These are phyloP conservation scores for Xylota segnis DNA, from an alignment of 2,888 invertebrate species.

Conservation along the genomic window DNA sequence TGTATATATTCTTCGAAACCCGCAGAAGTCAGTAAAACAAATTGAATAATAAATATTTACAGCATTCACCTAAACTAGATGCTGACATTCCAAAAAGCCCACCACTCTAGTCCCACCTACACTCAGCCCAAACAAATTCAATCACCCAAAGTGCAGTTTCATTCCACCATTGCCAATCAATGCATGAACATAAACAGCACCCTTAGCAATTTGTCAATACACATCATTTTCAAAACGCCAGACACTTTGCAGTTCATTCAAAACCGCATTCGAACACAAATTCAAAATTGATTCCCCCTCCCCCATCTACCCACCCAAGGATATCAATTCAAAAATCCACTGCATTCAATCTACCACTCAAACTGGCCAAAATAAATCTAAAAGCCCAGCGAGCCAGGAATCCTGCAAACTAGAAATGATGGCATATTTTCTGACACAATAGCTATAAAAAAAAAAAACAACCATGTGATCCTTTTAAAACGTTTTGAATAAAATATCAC, in stretches of 20 bases:
- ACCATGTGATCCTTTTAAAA: constrained; percentile 66
- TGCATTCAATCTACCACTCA: constrained; percentile 53
- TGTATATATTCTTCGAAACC: too few relatives aligned
- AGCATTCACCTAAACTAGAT: too few relatives aligned
- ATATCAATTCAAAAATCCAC: constrained; percentile 59
- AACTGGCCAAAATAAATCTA: constrained; percentile 26
- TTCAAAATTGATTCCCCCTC: constrained; percentile 58
- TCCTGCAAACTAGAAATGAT: constrained; percentile 54
- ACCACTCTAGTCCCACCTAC: neutral
- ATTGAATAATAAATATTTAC: too few relatives aligned
- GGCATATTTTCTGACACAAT: constrained; percentile 62
- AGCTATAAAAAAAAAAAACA: constrained; percentile 58
- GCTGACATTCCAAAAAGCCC: too few relatives aligned
- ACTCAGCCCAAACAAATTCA: neutral
- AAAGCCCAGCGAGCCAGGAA: constrained; percentile 14
- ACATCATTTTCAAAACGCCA: constrained; percentile 18
- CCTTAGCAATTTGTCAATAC: constrained; percentile 35
- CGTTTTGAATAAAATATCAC: constrained; percentile 75
- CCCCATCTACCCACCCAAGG: constrained; percentile 36
- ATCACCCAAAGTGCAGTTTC: constrained; percentile 47
- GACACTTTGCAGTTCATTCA: constrained; percentile 38
- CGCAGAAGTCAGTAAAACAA: too few relatives aligned
- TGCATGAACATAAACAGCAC: constrained; percentile 4
- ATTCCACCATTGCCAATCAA: constrained; percentile 5
- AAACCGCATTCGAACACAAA: constrained; percentile 38